Base-by-base conservation (phyloP, 2,888 invertebrate species). In the Cephus pygmeus region DNA sequence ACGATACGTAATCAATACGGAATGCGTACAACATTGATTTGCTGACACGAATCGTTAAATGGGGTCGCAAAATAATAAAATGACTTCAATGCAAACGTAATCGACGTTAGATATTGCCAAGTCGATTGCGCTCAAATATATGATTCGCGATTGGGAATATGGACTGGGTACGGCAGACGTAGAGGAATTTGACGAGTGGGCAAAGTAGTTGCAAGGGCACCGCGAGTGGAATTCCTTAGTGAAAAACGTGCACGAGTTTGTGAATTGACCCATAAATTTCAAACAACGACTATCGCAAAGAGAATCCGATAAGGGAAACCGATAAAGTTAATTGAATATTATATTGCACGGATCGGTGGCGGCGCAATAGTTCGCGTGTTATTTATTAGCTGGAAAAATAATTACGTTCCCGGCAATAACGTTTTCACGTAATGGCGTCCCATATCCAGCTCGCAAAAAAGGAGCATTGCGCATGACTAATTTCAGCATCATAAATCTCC, bases 311-410 rank as follows among this genome's bases (percentile, higher is more conserved):
- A 78, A 75, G 69, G 76, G 35, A 33, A 40, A 12, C 9, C 71
- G 77, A 80, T 79, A 79, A 81, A 78, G 76, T 80, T 80, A 81
- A 81, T 80, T 76, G 79, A 80, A 79, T 79, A 81, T 77, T 80
- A 80, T 56, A 56, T 80, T 77, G 56, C 69, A 74, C 33, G 73
- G 73, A 76, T 79, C 69, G 75, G 71, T 56, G 69, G 71, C 73
- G 73, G 69, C 74, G 77, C 73, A 77, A 76, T 75, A 78, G 77
- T 77, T 81, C 77, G 71, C 56, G 77, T 56, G 79, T 79, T 81
- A 81, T 82, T 83, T 81, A 82, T 82, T 79, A 81, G 73, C 75
- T 77, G 81, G 75, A 76, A 79, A 79, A 82, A 81, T 77, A 82
- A 81, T 80, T 83, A 80, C 81, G 80, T 82, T 81, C 78, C 79